Evolutionary conservation across 2,113 vertebrate genomes (phyloP).

Genomic region (Muntiacus reevesi): DNA sequence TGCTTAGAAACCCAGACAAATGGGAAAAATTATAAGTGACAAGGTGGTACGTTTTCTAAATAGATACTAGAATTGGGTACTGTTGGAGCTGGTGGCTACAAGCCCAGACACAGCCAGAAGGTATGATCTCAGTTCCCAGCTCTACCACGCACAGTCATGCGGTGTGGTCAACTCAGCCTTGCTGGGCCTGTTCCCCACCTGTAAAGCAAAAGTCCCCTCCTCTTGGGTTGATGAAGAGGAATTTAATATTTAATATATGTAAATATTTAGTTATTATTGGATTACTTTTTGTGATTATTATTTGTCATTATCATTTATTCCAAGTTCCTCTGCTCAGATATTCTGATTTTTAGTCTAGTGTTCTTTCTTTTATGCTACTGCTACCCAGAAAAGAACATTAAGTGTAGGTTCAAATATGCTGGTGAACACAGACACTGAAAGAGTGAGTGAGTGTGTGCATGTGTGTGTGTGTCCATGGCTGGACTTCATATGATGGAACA

Average conservation of each 20-base stretch:
- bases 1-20: conserved; percentile 22
- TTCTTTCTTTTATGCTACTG: not conserved
- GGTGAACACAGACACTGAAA: not conserved
- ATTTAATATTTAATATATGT: not conserved
- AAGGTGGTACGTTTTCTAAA: not conserved
- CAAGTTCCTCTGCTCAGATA: not conserved
- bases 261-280: not conserved
- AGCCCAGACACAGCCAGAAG: not conserved
- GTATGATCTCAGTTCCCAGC: not conserved
- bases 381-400: not conserved
- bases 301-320: not conserved
- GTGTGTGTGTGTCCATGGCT: rapidly evolving
- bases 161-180: not conserved
- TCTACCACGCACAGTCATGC: rapidly evolving
- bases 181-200: not conserved
- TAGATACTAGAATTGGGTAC: not conserved
- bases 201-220: not conserved
- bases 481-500: not conserved
- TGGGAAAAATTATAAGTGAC: not conserved
- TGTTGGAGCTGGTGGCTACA: not conserved
- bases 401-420: not conserved
- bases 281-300: not conserved
- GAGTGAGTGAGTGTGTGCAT: not conserved
- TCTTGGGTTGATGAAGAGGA: not conserved
- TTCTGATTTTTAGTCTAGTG: not conserved